phyloP scores from a whole-genome alignment of 2,797 vertebrate genomes.

The Anomalospiza imberbis region DNA sequence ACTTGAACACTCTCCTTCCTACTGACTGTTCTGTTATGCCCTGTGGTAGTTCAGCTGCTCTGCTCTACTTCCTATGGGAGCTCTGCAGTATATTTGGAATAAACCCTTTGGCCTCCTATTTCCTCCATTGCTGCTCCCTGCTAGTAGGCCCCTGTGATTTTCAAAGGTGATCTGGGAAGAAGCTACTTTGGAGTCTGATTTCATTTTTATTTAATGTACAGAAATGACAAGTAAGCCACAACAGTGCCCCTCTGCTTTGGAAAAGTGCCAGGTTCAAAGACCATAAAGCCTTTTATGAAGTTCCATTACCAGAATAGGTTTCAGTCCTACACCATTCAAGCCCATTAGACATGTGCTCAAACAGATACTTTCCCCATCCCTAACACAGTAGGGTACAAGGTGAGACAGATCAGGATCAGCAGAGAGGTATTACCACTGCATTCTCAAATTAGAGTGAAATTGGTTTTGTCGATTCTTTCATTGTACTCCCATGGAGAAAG shows the following conservation, averaged over 20 bases:
- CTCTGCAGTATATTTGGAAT: neutral
- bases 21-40: neutral
- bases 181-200: neutral
- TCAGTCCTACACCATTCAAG: neutral
- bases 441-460: conserved; percentile 45
- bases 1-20: neutral
- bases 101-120: neutral
- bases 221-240: neutral
- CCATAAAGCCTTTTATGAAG: neutral
- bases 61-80: neutral
- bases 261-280: neutral
- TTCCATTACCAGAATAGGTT: conserved; percentile 12
- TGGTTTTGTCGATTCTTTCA: neutral
- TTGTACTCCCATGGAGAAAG: conserved; percentile 5
- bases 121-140: neutral
- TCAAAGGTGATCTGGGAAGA: conserved; percentile 1
- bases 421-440: neutral
- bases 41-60: neutral
- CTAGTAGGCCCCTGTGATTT: neutral
- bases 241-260: neutral
- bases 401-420: conserved; percentile 20
- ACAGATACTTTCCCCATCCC: conserved; percentile 16
- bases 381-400: neutral
- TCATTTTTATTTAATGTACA: neutral
- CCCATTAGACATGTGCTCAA: conserved; percentile 12